phyloP scores from a whole-genome alignment of 1,140 invertebrate genomes.

The Caenorhabditis remanei region DNA sequence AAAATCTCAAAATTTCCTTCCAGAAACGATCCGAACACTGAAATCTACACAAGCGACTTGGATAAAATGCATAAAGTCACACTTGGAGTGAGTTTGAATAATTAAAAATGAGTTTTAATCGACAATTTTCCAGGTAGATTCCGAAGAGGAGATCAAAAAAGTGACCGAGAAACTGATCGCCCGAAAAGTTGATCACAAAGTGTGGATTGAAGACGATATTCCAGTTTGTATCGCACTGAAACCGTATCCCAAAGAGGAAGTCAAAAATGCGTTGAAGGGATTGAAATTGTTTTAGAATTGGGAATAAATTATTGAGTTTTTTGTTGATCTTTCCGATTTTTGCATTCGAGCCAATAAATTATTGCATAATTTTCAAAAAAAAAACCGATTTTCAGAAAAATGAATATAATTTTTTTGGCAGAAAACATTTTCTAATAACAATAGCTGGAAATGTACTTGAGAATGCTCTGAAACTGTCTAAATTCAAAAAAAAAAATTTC shows the following conservation, averaged over 20 bases:
- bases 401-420: no score
- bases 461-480: no score
- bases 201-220: conserved; percentile 96
- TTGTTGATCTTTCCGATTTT: background rate
- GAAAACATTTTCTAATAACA: no score
- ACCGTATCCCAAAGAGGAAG: conserved; percentile 87
- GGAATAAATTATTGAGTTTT: background rate
- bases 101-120: background rate
- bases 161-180: conserved; percentile 83
- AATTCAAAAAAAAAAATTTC: no score
- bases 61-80: conserved; percentile 74
- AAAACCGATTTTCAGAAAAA: no score
- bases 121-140: conserved; percentile 81
- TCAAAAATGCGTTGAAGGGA: conserved; percentile 69
- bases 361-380: no score
- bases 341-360: no score
- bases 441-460: no score
- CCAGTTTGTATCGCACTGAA: conserved; percentile 92
- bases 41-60: conserved; percentile 70
- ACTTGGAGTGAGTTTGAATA: conserved; percentile 66
- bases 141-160: conserved; percentile 84
- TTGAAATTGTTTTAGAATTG: conserved; percentile 68
- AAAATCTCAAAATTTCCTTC: background rate
- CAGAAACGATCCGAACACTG: conserved; percentile 70
- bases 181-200: conserved; percentile 87